Conservation (phyloP, 92 coral and sea anemone species). For the Zoanthus sansibaricus region DNA sequence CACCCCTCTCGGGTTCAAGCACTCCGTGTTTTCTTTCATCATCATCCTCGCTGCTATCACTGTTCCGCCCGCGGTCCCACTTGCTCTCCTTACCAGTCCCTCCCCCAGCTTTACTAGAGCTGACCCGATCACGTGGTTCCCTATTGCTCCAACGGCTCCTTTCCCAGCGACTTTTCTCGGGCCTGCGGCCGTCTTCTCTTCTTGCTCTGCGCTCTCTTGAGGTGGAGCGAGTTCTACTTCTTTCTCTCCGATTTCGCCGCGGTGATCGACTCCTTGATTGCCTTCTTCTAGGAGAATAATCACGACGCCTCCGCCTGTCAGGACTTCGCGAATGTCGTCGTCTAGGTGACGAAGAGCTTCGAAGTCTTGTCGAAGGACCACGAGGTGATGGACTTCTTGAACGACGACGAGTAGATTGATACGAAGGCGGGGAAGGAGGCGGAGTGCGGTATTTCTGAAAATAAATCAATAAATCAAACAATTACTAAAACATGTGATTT, state of each 20-base stretch:
- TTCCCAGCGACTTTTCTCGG: conserved; percentile 43
- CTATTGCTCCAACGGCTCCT: conserved; percentile 38
- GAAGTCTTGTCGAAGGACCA: conserved; percentile 10
- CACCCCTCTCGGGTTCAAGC: conserved; percentile 27
- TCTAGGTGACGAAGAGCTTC: conserved; percentile 31
- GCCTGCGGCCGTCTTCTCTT: conserved; percentile 21
- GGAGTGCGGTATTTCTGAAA: conserved; percentile 84
- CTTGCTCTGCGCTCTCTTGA: conserved; percentile 35
- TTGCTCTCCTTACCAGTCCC: conserved; percentile 41
- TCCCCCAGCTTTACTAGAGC: conserved; percentile 23
- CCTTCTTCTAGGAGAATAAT: conserved; percentile 26
- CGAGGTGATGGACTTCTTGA: conserved; percentile 40
- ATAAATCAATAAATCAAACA: neutral
- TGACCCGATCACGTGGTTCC: conserved; percentile 18
- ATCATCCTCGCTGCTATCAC: conserved; percentile 44
- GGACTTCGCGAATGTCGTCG: conserved; percentile 34
- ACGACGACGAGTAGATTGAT: conserved; percentile 1
- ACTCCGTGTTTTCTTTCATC: conserved; percentile 2
- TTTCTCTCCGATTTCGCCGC: conserved; percentile 28
- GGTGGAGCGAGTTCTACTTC: conserved; percentile 35
- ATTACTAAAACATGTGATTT: neutral
- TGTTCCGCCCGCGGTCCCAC: conserved; percentile 46
- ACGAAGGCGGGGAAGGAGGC: conserved; percentile 69
- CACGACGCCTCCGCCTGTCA: conserved; percentile 25
- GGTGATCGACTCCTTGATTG: conserved; percentile 33